Evolutionary conservation across 2,797 vertebrate species (phyloP).

Genomic region (Sebastes steindachneri): DNA sequence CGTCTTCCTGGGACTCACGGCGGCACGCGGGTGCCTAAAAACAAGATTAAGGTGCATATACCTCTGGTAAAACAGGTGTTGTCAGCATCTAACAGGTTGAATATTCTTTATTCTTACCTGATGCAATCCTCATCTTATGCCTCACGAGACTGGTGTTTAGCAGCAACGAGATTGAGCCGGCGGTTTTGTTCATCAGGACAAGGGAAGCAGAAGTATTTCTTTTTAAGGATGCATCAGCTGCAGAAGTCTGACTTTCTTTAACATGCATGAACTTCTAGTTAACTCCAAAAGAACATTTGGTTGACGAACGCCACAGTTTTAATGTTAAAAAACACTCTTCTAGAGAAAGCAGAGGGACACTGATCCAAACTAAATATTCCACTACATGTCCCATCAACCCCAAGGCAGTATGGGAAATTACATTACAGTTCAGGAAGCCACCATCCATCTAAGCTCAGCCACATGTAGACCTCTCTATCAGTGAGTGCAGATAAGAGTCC

Average conservation of each 20-base stretch:
- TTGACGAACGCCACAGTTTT: neutral
- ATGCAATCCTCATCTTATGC: conserved; percentile 30
- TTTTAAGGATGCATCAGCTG: neutral
- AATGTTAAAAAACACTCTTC: neutral
- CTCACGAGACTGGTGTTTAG: conserved; percentile 14
- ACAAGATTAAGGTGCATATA: conserved; percentile 57
- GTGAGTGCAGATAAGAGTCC: neutral
- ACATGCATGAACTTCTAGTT: neutral
- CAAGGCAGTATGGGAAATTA: conserved; percentile 36
- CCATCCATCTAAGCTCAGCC: neutral
- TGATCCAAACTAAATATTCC: conserved; percentile 15
- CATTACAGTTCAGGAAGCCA: conserved; percentile 31
- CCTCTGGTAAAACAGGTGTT: conserved; percentile 59
- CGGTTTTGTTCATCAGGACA: conserved; percentile 6
- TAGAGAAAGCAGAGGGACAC: neutral
- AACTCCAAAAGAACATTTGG: neutral
- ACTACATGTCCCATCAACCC: conserved; percentile 35
- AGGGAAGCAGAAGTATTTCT: neutral
- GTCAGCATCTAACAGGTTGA: conserved; percentile 57
- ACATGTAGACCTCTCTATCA: neutral
- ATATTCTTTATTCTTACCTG: conserved; percentile 27
- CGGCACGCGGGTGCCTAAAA: conserved; percentile 45
- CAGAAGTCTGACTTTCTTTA: neutral
- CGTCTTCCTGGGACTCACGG: conserved; percentile 35
- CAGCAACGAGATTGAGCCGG: neutral